Base-by-base conservation (phyloP, 1,140 invertebrate species). In the Trachelipus rathkii region DNA sequence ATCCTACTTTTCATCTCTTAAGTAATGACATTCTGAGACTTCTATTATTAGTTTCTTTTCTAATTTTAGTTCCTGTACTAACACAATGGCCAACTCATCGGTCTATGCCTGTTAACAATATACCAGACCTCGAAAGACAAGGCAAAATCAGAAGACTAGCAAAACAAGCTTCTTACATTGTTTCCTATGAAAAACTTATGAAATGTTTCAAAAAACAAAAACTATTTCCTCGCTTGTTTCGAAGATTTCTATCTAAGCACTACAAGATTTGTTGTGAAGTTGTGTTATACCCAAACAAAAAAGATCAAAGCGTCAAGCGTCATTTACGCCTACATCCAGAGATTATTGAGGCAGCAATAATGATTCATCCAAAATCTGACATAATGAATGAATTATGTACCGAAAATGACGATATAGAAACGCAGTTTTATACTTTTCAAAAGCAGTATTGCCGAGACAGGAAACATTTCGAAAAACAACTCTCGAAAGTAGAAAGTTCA, bases 71-170 rank as follows among this genome's bases (percentile, higher is more conserved):
- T n/a, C 81, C 82, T 9, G 79, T 83, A 15, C 76, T 83, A n/a
- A n/a, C n/a, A n/a, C n/a, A 11, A 75, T 82, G 45, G 80, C 82
- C 53, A 83, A 83, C 69, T 83, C 6, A 83, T 83, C 19, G 81
- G 82, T 79, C 78, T 83, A n/a, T 45, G 82, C n/a, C 82, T 67
- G 82, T 83, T 23, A 82, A 76, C 50, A 82, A 83, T 45, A 77
- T 83, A 44, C 82, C 81, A 23, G 81, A 79, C 43, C 71, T 81
- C 0, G 71, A 76, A 21, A 46, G 79, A n/a, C 77, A 78, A 60
- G 77, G 79, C 13, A 73, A 77, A 60, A 80, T 80, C 67, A 72
- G 73, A 19, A 50, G 77, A 23, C 44, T 80, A 45, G 72, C 79
- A 15, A 80, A 80, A 73, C 79, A 78, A 19, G 79, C 77, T 9